Conservation (phyloP, 2,888 invertebrate genomes). For the Plebejus anna region DNA sequence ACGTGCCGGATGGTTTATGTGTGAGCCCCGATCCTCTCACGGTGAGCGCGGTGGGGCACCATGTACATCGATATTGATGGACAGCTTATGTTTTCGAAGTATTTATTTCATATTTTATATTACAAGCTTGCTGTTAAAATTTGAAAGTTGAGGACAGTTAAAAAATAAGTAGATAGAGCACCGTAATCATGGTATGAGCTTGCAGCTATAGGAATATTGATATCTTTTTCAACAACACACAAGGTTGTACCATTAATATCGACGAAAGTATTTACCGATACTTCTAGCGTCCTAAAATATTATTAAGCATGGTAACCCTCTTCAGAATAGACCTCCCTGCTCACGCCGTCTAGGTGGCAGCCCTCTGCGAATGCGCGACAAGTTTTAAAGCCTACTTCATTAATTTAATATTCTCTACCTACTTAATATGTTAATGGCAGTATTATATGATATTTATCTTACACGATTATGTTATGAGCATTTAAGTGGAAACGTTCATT, state of each 20-base stretch:
- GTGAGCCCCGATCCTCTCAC: conserved; percentile 55
- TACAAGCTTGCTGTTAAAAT: not conserved
- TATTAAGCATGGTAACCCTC: not conserved
- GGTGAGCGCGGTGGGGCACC: conserved; percentile 37
- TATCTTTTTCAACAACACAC: too few relatives aligned
- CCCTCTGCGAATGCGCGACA: conserved; percentile 30
- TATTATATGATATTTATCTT: conserved; percentile 18
- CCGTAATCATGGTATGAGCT: too few relatives aligned
- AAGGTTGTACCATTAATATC: too few relatives aligned
- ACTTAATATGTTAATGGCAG: conserved; percentile 21
- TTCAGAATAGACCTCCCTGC: conserved; percentile 47
- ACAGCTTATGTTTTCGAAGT: not conserved
- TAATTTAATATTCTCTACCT: conserved; percentile 22
- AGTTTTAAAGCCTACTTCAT: conserved; percentile 29
- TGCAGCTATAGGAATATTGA: too few relatives aligned
- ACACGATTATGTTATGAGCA: conserved; percentile 19
- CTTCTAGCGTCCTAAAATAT: not conserved
- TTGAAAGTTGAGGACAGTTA: too few relatives aligned
- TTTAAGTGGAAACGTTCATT: conserved; percentile 21
- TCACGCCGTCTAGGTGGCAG: conserved; percentile 36
- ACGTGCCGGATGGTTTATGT: conserved; percentile 50
- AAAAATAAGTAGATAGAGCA: too few relatives aligned
- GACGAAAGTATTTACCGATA: too few relatives aligned
- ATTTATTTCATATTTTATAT: not conserved
- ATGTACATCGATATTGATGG: not conserved